Base-by-base conservation (phyloP, 2,113 vertebrate genomes). In the Solea senegalensis region DNA sequence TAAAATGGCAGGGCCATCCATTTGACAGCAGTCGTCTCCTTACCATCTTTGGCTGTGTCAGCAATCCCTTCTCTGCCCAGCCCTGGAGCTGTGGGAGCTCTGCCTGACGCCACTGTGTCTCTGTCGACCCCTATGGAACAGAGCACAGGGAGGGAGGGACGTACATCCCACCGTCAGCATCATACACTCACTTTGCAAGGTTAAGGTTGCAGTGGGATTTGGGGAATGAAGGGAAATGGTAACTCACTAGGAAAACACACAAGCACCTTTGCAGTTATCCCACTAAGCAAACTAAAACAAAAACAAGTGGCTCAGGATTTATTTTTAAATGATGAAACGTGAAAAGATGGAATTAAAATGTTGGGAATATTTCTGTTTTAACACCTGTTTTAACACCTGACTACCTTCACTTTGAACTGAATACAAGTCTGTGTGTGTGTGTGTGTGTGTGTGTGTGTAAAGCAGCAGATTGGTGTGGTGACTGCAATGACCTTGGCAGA, bases 1-100 rank as follows among this genome's bases (percentile, higher is more conserved):
- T 90, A 88, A 90, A 91, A 92, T 88, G 88, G 84, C 83, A 66
- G 76, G 81, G 73, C 72, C 85, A 81, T 87, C 87, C 87, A 85
- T 88, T 91, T 91, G 91, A 86, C 89, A 79, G 80, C 85, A 84
- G 88, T 83, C 43, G 88, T 93, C 88, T 94, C 91, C 94, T 94
- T 94, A 94, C 94, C 94, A 94, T 94, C 94, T 94, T 94, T 93
- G 94, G 94, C 92, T 94, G 94, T 87, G 93, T 93, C 92, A 94
- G 94, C 93, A 94, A 88, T 93, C 94, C 94, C 89, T 94, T 94
- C 92, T 94, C 94, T 92, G 94, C 94, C 94, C 94, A 94, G 93
- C 94, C 94, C 92, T 94, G 94, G 88, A 94, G 94, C 93, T 94
- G 94, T 80, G 94, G 94, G 90, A 94, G 93, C 85, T 94, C 94